Percentiles rank a stretch among this genome's conserved stretches.
These are phyloP conservation scores for cattle (Bos taurus) DNA, from an alignment of 2,113 vertebrate species.

Conservation along the genomic window ARS-UCD2.0 NC_037344.1:9024001-9024500, in stretches of 20 bases:
- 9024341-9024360: neutral
- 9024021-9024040: neutral
- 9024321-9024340: neutral
- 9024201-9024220: neutral
- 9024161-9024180: neutral
- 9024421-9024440: neutral
- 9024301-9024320: neutral
- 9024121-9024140: neutral
- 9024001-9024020: neutral
- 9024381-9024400: neutral
- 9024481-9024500: neutral
- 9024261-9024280: neutral
- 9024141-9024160: neutral
- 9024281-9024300: neutral
- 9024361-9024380: neutral
- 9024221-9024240: neutral
- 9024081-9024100: neutral
- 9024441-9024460: neutral
- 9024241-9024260: neutral
- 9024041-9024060: neutral
- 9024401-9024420: neutral
- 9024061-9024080: neutral
- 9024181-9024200: neutral
- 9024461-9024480: neutral
- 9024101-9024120: neutral